Base-by-base conservation (phyloP, 2,113 vertebrate species). In the Aspiorhynchus laticeps region DNA sequence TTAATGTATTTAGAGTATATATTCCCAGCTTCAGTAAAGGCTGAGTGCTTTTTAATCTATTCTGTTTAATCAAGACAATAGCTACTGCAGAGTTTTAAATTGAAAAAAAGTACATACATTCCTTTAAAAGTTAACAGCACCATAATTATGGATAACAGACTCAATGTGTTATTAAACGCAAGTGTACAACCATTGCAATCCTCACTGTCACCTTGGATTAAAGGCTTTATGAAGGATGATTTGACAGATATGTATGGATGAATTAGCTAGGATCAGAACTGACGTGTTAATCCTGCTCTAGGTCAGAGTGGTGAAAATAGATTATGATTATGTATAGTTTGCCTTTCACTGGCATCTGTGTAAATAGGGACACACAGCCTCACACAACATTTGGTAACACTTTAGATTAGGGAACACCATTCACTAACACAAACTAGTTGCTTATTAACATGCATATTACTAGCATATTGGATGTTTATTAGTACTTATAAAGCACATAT, bases 181-280 rank as follows among this genome's bases (percentile, higher is more conserved):
- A 56, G 12, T 48, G 15, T 59, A 43, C 36, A 74, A 41, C 31
- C 7, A 12, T 14, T 33, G 28, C 5, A 31, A 36, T 11, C 31
- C 36, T 48, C 88, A 91, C 88, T 91, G 91, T 94, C 93, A 95
- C 94, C 91, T 94, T 93, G 92, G 87, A 89, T 19, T 93, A 92
- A 90, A 51, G 88, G 84, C 48, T 82, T 83, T 65, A 78, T 83
- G 53, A 85, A 21, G 88, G 88, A 92, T 94, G 91, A 93, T 53
- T 61, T 82, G 36, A 90, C 87, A 90, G 90, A 86, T 90, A 89
- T 83, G 73, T 82, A 86, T 59, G 28, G 26, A 28, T 26, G 61
- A 56, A 51, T 48, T 76, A 86, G 12, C 31, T 31, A 65, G 26
- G 77, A 79, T 83, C 48, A 81, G 59, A 67, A 77, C 76, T 63